Base-by-base conservation (phyloP, 1,140 invertebrate species). In the Saxidomus purpurata region DNA sequence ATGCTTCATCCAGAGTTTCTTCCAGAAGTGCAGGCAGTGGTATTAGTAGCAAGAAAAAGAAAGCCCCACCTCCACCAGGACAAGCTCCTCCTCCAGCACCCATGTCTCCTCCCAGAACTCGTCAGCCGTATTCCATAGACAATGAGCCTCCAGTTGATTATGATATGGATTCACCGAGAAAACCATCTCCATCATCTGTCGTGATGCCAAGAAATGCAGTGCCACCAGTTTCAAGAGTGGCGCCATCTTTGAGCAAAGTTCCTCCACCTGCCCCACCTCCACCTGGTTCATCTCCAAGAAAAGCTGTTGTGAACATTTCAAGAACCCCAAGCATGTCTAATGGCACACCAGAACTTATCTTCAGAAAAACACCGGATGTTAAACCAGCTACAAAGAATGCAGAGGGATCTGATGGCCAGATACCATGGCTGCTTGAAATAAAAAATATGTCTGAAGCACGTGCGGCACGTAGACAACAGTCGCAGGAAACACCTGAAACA, bases 11-110 rank as follows among this genome's bases (percentile, higher is more conserved):
- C 25, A 77, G 84, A 52, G 40, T 80, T 71, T 55, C 74, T 28
- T 90, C 49, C 36, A 79, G 34, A 89, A 90, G 88, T 90, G 40
- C 28, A 88, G 91, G 49, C 88, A 91, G 28, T 25, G 93, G 89
- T 15, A 87, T 92, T 17, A 93, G 93, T 77, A 92, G 89, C 15
- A 93, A 93, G 76, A 93, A 93, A 69, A 92, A 92, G 71, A 89
- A 82, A 71, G 92, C 92, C n/a, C 93, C 93, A 19, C 63, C 82
- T 69, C 91, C 85, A 31, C 74, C 91, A 40, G 61, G 38, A 4
- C 84, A 77, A 52, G 40, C 74, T 13, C 80, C 59, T 22, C 85
- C 71, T 43, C 79, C 76, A 13, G 81, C 89, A 13, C 25, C 74
- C 38, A 17, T 31, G 4, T 47, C 38, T 31, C 47, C n/a, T 6